Percentiles rank a stretch among this genome's conserved stretches.
These are phyloP conservation scores for Brachionus manjavacas DNA, from an alignment of 1,140 invertebrate genomes.

Conservation along the genomic window DNA sequence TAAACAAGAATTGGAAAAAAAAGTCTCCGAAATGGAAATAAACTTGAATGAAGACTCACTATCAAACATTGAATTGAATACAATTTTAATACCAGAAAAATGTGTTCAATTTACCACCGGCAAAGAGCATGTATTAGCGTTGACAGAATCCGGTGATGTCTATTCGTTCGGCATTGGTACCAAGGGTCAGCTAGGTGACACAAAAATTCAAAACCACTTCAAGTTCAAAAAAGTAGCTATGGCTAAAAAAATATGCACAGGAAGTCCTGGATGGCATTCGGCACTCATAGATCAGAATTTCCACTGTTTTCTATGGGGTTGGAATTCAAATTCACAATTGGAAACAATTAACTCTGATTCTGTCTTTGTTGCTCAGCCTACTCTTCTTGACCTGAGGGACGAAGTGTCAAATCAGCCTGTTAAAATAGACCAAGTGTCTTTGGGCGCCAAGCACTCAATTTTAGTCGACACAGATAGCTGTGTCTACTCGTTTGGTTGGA, in stretches of 20 bases:
- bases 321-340: constrained; percentile 17
- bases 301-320: constrained; percentile 25
- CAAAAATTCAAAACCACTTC: constrained; percentile 39
- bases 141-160: constrained; percentile 73
- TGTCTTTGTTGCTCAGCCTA: background rate
- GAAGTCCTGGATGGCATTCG: constrained; percentile 34
- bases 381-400: background rate
- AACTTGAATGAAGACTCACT: constrained; percentile 15
- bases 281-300: background rate
- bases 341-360: background rate
- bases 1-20: constrained; percentile 17
- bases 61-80: background rate
- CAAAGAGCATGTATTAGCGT: constrained; percentile 76
- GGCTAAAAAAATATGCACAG: background rate
- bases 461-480: background rate
- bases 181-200: constrained; percentile 72
- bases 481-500: constrained; percentile 7
- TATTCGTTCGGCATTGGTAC: constrained; percentile 86
- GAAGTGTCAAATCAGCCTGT: background rate
- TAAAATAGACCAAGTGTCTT: background rate
- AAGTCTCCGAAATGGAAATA: background rate
- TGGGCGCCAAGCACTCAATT: background rate
- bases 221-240: background rate
- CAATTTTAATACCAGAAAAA: constrained; percentile 9
- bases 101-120: constrained; percentile 69